These are phyloP conservation scores for Hipparchia sbordonii DNA, from an alignment of 2,888 invertebrate genomes.

Conservation along the genomic window DNA sequence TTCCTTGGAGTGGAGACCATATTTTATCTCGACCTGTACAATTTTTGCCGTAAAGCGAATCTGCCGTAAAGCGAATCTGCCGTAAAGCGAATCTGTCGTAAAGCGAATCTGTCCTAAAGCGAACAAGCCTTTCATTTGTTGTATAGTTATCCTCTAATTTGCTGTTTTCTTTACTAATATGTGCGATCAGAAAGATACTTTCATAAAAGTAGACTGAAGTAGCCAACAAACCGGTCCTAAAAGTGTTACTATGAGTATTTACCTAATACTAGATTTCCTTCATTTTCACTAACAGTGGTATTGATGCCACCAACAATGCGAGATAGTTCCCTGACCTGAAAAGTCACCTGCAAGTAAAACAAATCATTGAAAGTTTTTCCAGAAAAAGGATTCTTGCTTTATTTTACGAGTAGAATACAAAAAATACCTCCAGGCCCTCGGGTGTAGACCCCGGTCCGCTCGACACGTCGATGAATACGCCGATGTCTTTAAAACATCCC, in stretches of 20 bases:
- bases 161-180: too few species aligned
- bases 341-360: constrained; percentile 86
- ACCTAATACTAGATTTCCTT: constrained; percentile 90
- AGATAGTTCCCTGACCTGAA: constrained; percentile 92
- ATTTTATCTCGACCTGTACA: too few species aligned
- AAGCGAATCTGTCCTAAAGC: too few species aligned
- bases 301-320: constrained; percentile 93
- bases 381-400: constrained; percentile 10
- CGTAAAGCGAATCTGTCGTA: too few species aligned
- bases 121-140: too few species aligned
- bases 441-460: constrained; percentile 89
- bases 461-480: constrained; percentile 94
- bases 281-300: constrained; percentile 95
- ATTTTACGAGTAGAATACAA: neutral
- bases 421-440: constrained; percentile 89
- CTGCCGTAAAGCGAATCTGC: too few species aligned
- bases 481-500: constrained; percentile 94
- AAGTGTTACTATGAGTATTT: constrained; percentile 37
- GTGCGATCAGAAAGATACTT: too few species aligned
- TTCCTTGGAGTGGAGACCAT: too few species aligned
- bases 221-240: too few species aligned
- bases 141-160: too few species aligned
- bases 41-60: too few species aligned
- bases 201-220: neutral
- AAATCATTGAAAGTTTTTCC: neutral